Conservation (phyloP, 2,888 invertebrate genomes). For the Piscicola geometra region DNA sequence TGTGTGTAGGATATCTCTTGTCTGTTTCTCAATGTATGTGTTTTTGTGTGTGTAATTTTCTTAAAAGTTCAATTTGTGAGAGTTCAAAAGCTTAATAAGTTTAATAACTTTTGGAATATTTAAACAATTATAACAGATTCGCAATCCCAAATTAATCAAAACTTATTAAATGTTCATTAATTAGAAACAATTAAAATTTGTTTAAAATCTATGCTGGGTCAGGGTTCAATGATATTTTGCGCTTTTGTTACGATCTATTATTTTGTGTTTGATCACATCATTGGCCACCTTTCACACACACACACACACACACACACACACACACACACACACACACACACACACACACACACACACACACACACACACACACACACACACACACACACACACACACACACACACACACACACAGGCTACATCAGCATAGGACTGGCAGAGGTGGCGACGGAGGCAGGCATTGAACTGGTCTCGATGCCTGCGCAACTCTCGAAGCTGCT, state of each 20-base stretch:
- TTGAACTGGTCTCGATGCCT: constrained; percentile 20
- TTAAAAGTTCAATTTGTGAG: too few species aligned
- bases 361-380: too few species aligned
- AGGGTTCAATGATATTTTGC: background rate
- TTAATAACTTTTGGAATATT: too few species aligned
- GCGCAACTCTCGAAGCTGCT: constrained; percentile 9
- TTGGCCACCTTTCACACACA: background rate
- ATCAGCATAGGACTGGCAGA: constrained; percentile 23
- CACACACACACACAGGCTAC: background rate
- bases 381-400: too few species aligned
- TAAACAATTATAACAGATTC: too few species aligned
- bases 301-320: background rate
- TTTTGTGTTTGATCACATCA: background rate
- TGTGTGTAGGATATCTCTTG: too few species aligned
- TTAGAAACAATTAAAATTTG: too few species aligned
- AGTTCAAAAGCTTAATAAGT: too few species aligned
- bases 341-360: background rate
- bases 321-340: background rate
- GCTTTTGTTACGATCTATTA: background rate
- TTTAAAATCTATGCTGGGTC: background rate
- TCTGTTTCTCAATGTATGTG: too few species aligned
- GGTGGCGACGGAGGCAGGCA: background rate
- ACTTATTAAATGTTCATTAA: too few species aligned
- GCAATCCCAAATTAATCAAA: too few species aligned
- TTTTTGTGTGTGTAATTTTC: too few species aligned